Conservation (phyloP, 1,140 invertebrate species). For the Plutomurus gul region DNA sequence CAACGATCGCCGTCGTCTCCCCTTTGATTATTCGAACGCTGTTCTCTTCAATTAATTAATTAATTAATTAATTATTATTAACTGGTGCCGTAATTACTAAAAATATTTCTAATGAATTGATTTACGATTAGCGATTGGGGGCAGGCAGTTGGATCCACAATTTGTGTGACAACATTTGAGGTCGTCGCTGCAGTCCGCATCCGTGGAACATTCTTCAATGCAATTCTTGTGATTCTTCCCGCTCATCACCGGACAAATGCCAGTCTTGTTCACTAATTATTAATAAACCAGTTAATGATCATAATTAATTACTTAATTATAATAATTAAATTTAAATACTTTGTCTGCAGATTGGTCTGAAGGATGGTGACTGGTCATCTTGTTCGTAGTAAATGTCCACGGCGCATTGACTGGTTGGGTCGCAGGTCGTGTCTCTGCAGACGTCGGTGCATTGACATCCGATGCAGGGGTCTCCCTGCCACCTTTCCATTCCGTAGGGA, state of each 20-base stretch:
- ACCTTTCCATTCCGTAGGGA: constrained; percentile 75
- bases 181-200: constrained; percentile 77
- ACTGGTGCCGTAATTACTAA: not conserved
- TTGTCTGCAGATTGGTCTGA: constrained; percentile 63
- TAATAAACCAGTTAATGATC: constrained; percentile 3
- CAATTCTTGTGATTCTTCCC: constrained; percentile 60
- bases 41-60: not conserved
- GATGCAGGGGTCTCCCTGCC: constrained; percentile 57
- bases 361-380: constrained; percentile 54
- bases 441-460: constrained; percentile 77
- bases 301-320: not conserved
- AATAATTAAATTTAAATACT: not conserved
- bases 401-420: constrained; percentile 68
- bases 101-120: not conserved
- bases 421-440: constrained; percentile 67
- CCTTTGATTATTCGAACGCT: constrained; percentile 18
- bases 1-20: constrained; percentile 54
- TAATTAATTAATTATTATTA: not conserved
- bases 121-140: constrained; percentile 59
- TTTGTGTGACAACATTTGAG: constrained; percentile 81
- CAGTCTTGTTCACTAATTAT: constrained; percentile 72
- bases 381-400: constrained; percentile 64
- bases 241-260: constrained; percentile 69
- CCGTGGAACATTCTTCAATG: constrained; percentile 73
- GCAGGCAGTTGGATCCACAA: constrained; percentile 73